phyloP scores from a whole-genome alignment of 2,888 invertebrate genomes.

The Sericinus montela region DNA sequence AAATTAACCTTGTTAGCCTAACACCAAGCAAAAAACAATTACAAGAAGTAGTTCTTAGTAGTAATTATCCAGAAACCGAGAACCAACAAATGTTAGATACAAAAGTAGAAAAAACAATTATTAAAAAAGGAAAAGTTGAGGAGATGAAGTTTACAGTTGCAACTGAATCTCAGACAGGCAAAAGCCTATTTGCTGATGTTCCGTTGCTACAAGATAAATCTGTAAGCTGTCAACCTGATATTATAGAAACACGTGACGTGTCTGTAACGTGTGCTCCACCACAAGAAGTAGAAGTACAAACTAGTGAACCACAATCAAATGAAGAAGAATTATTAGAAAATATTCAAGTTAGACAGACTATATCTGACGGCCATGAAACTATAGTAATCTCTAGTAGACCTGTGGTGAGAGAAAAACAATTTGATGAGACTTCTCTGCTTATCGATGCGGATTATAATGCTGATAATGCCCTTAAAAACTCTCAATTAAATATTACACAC shows the following conservation, averaged over 20 bases:
- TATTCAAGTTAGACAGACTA: constrained; percentile 82
- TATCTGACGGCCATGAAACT: constrained; percentile 82
- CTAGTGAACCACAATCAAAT: constrained; percentile 69
- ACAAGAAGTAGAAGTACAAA: constrained; percentile 81
- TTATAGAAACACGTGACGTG: constrained; percentile 65
- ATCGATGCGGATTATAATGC: constrained; percentile 87
- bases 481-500: constrained; percentile 85
- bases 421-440: constrained; percentile 81
- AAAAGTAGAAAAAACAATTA: constrained; percentile 20
- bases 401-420: constrained; percentile 62
- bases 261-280: constrained; percentile 75
- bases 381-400: constrained; percentile 85
- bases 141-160: constrained; percentile 40
- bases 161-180: constrained; percentile 84
- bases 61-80: constrained; percentile 1
- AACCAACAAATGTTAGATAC: constrained; percentile 18
- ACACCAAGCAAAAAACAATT: constrained; percentile 10
- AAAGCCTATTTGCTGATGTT: constrained; percentile 73
- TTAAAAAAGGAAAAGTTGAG: constrained; percentile 28
- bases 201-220: constrained; percentile 66
- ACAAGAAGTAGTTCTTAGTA: background rate
- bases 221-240: constrained; percentile 56
- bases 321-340: constrained; percentile 79
- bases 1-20: constrained; percentile 35
- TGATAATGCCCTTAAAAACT: constrained; percentile 72